These are phyloP conservation scores for Nematolebias whitei DNA, from an alignment of 2,113 vertebrate genomes.

Conservation along the genomic window DNA sequence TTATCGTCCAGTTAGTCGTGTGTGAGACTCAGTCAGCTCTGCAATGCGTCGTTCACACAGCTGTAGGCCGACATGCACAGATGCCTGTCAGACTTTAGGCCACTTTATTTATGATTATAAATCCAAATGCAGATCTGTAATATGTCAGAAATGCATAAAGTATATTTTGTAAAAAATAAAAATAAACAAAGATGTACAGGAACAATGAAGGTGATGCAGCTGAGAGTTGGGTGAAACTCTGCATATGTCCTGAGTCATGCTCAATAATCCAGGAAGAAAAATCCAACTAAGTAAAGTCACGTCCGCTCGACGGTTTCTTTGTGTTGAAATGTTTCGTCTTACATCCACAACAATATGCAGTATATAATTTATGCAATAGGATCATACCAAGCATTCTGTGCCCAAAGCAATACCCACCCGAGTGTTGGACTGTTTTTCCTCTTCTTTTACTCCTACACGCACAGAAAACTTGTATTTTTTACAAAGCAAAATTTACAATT, in stretches of 20 bases:
- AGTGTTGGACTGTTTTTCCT: neutral
- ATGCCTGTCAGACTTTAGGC: constrained; percentile 60
- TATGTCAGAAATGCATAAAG: constrained; percentile 13
- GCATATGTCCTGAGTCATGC: no score
- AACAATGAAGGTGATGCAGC: constrained; percentile 1
- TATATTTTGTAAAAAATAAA: constrained; percentile 4
- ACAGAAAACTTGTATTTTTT: neutral
- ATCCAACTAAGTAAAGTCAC: no score
- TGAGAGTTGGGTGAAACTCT: constrained; percentile 1
- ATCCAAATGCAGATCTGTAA: constrained; percentile 40
- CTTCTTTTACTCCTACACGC: neutral
- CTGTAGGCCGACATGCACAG: constrained; percentile 54
- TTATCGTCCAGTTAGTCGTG: no score
- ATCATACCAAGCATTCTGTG: neutral
- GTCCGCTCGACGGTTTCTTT: no score
- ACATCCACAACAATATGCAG: no score
- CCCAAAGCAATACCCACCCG: neutral
- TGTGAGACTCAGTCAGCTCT: constrained; percentile 50
- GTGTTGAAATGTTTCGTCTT: no score
- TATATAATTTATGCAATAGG: constrained; percentile 9
- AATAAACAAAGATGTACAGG: constrained; percentile 1
- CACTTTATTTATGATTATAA: constrained; percentile 21
- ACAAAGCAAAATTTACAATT: neutral
- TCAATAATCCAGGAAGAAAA: no score
- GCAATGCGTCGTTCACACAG: constrained; percentile 61